These are phyloP conservation scores for Eucidaris tribuloides DNA, from an alignment of 35 echinoderm and acorn worm genomes.

Conservation along the genomic window DNA sequence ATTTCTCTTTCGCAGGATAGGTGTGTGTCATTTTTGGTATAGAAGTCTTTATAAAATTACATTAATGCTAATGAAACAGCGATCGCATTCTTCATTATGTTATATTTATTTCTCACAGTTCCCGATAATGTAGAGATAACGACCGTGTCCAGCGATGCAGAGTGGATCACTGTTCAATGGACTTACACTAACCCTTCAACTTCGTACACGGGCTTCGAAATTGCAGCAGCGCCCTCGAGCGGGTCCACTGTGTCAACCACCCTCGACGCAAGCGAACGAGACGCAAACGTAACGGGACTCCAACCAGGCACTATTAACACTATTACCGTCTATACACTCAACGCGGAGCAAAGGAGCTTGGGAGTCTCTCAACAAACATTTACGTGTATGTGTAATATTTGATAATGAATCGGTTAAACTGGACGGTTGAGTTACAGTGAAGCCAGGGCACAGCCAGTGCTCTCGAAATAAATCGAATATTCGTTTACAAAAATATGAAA, in stretches of 20 bases:
- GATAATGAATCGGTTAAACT: background rate
- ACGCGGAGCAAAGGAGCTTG: background rate
- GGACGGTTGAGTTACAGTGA: background rate
- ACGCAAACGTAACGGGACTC: background rate
- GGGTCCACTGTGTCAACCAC: background rate
- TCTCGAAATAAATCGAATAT: too few relatives aligned
- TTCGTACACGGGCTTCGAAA: background rate
- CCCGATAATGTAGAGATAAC: background rate
- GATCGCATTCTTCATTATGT: too few relatives aligned
- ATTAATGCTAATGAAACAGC: too few relatives aligned
- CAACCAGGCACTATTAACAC: background rate
- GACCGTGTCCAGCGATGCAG: background rate
- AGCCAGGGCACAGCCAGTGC: too few relatives aligned
- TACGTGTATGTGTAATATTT: background rate
- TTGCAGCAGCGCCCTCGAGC: background rate
- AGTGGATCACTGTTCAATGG: background rate
- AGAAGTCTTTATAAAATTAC: too few relatives aligned
- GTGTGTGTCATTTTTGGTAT: too few relatives aligned
- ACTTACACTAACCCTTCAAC: background rate
- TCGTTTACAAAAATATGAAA: too few relatives aligned
- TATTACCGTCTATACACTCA: background rate
- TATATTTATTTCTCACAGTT: too few relatives aligned
- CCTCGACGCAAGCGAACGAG: background rate
- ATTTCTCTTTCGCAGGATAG: too few relatives aligned
- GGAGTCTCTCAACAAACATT: background rate